phyloP scores from a whole-genome alignment of 2,888 invertebrate genomes.

The Eulithis prunata region DNA sequence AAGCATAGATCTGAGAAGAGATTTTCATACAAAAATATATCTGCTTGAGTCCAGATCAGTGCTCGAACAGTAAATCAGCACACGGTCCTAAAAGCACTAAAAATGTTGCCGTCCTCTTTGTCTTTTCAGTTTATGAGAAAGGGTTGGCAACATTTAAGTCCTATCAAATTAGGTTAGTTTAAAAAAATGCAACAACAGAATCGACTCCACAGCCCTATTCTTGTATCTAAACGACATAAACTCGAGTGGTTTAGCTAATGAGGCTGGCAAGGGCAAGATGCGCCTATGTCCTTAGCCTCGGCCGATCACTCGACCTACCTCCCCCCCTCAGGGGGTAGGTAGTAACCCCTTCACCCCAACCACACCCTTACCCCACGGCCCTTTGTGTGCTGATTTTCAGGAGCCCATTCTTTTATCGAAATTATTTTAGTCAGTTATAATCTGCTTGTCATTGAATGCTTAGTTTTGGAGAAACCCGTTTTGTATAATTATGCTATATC shows the following conservation, averaged over 20 bases:
- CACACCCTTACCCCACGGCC: constrained; percentile 39
- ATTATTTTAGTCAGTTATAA: constrained; percentile 39
- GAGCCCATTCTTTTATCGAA: constrained; percentile 48
- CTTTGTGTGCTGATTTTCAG: constrained; percentile 50
- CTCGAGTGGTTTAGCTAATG: constrained; percentile 62
- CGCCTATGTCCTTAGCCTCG: constrained; percentile 63
- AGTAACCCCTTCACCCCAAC: constrained; percentile 31
- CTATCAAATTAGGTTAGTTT: too few relatives aligned
- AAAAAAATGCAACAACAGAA: too few relatives aligned
- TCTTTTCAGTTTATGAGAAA: too few relatives aligned
- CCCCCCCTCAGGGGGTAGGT: constrained; percentile 25
- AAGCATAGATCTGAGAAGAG: too few relatives aligned
- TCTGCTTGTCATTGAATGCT: constrained; percentile 21
- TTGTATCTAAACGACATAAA: constrained; percentile 53
- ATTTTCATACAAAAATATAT: too few relatives aligned
- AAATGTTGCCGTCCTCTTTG: too few relatives aligned
- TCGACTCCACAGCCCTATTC: constrained; percentile 31
- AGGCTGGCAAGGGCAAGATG: constrained; percentile 64
- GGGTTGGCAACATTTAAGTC: too few relatives aligned
- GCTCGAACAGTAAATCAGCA: too few relatives aligned
- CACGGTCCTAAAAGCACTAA: too few relatives aligned
- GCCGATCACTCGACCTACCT: constrained; percentile 66
- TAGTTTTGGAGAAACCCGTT: constrained; percentile 16
- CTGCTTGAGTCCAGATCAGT: too few relatives aligned
- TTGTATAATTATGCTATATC: neutral